phyloP scores from a whole-genome alignment of 92 coral and sea anemone genomes.

The Epizoanthus stellaris region DNA sequence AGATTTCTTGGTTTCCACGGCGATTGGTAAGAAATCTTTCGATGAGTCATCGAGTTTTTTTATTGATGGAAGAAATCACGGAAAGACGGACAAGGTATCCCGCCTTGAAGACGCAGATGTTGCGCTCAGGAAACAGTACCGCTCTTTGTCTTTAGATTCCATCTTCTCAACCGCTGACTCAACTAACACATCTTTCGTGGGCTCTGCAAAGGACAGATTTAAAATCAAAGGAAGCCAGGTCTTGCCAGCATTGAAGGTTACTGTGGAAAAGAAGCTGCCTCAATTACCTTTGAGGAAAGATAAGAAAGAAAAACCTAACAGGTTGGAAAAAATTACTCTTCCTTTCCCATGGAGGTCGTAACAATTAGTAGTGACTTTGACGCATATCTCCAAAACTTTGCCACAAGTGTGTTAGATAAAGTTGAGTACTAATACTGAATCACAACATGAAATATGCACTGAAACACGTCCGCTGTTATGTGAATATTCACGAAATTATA shows the following conservation, averaged over 20 bases:
- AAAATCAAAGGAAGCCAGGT: constrained; percentile 45
- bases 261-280: background rate
- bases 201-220: background rate
- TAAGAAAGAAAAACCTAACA: background rate
- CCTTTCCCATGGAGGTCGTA: constrained; percentile 4
- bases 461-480: too few species aligned
- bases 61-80: background rate
- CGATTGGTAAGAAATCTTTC: constrained; percentile 30
- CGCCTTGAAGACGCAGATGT: background rate
- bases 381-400: background rate
- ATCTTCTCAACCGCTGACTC: constrained; percentile 13
- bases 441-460: too few species aligned
- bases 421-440: too few species aligned
- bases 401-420: too few species aligned
- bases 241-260: constrained; percentile 23
- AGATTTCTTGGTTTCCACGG: constrained; percentile 38
- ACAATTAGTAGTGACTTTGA: background rate
- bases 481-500: too few species aligned
- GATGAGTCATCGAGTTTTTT: background rate
- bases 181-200: constrained; percentile 11
- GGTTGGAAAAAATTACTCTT: background rate
- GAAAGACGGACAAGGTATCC: background rate
- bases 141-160: constrained; percentile 54
- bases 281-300: constrained; percentile 1
- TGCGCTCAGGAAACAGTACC: background rate